phyloP scores from a whole-genome alignment of 1,140 invertebrate genomes.

The Plectrocnemia conspersa region DNA sequence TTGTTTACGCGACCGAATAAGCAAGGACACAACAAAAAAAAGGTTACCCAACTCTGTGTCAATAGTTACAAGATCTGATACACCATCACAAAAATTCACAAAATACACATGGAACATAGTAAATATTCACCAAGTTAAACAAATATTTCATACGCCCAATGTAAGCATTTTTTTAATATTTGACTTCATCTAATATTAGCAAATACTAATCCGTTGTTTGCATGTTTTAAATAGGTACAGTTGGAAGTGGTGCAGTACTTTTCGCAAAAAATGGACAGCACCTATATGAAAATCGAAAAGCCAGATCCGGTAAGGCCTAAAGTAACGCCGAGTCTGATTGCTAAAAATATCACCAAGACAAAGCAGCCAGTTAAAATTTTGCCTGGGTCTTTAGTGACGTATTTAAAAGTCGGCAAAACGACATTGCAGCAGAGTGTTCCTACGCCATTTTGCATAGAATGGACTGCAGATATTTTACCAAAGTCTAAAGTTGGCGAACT shows the following conservation, averaged over 20 bases:
- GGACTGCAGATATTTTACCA: slow-evolving; percentile 72
- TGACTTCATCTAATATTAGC: background rate
- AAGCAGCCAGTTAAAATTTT: slow-evolving; percentile 54
- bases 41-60: slow-evolving; percentile 60
- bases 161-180: slow-evolving; percentile 44
- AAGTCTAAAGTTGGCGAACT: slow-evolving; percentile 64
- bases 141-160: slow-evolving; percentile 69
- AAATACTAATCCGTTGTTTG: no score
- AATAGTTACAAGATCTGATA: slow-evolving; percentile 58
- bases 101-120: slow-evolving; percentile 73
- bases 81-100: slow-evolving; percentile 65
- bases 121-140: slow-evolving; percentile 68
- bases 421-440: slow-evolving; percentile 57
- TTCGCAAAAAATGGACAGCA: slow-evolving; percentile 62
- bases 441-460: slow-evolving; percentile 71
- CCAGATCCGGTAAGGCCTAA: slow-evolving; percentile 45
- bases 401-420: slow-evolving; percentile 64
- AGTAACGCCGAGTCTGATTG: slow-evolving; percentile 33
- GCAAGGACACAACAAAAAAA: slow-evolving; percentile 60
- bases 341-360: slow-evolving; percentile 48
- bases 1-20: slow-evolving; percentile 65
- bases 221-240: slow-evolving; percentile 49
- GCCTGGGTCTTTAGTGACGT: slow-evolving; percentile 65
- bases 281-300: slow-evolving; percentile 54
- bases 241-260: slow-evolving; percentile 65